Evolutionary conservation across 2,888 invertebrate species (phyloP), one percentile per base, ranked within the genome.

Genomic region (Congeria kusceri): DNA sequence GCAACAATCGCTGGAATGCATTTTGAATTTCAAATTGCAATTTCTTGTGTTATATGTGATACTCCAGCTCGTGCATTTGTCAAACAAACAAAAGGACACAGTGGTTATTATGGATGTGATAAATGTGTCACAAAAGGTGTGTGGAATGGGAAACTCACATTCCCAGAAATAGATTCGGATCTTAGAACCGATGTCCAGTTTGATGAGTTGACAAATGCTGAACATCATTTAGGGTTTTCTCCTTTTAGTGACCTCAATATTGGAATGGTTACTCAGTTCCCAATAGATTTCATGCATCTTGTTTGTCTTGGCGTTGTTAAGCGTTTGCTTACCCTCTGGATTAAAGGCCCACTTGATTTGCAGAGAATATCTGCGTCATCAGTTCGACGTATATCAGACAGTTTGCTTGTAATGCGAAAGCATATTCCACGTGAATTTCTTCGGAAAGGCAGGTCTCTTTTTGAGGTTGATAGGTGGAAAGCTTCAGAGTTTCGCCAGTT

Each of bases 241-340:
- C 85, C 86, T 28, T 72, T 84, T 7, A 57, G 25, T 46, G 49
- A 77, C 9, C 49, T 85, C 23, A 25, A 69, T 23, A 53, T 88
- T 65, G 82, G 86, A 1, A 64, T 86, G 75, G 79, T 89, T 23
- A 32, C 77, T 23, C 77, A 85, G 53, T 86, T 92, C 80, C 86
- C 88, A 11, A 56, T 91, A 18, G 91, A 92, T 70, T 89, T 87
- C 59, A 92, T 92, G 91, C 91, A 92, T 70, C 78, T 89, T 7
- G 85, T 89, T 4, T 90, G 89, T 63, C 66, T 90, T 18, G 91
- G 91, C 64, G 87, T 91, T 4, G 72, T 84, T 46, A 87, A 80
- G 72, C 70, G 83, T 29, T 27, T 87, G 5, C 27, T 89, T 28
- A 3, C 59, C 4, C 29, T 80, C 15, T 87, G 86, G 84, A 76